Conservation (phyloP, 1,140 invertebrate genomes). For the Babylonia areolata region DNA sequence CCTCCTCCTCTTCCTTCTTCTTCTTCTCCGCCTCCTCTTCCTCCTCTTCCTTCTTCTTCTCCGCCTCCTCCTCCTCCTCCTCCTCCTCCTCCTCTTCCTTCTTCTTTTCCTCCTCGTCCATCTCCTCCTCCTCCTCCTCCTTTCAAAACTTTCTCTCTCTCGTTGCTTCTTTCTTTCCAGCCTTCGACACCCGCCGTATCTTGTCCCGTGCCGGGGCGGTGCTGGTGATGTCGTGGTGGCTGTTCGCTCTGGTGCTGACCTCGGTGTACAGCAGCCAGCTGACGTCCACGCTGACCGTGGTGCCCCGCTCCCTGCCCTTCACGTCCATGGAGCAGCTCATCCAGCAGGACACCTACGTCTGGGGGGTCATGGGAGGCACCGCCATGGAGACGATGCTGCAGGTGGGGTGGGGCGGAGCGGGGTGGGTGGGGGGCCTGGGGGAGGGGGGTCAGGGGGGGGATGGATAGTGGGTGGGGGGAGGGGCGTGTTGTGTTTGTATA, state of each 20-base stretch:
- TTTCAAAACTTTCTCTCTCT: no score
- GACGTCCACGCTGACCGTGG: constrained; percentile 57
- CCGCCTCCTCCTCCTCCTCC: no score
- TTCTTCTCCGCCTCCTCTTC: no score
- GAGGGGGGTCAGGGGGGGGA: no score
- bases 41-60: no score
- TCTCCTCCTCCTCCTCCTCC: no score
- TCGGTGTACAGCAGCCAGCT: constrained; percentile 58
- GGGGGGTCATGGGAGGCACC: constrained; percentile 47
- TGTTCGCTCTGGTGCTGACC: constrained; percentile 53
- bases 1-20: no score
- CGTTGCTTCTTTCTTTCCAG: background rate
- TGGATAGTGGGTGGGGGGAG: no score
- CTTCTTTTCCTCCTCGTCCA: no score
- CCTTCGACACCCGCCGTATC: background rate
- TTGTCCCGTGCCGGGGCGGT: background rate
- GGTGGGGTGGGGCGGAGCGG: no score
- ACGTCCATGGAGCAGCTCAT: constrained; percentile 54
- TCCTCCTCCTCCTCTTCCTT: no score
- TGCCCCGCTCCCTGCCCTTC: constrained; percentile 51
- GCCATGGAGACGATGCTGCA: background rate
- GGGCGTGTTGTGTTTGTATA: background rate
- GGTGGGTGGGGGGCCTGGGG: no score
- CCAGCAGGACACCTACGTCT: constrained; percentile 48
- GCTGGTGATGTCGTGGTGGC: constrained; percentile 54